Evolutionary conservation across 1,140 invertebrate genomes (phyloP), one percentile per base, ranked within the genome.

Genomic region (Bombus balteatus): DNA sequence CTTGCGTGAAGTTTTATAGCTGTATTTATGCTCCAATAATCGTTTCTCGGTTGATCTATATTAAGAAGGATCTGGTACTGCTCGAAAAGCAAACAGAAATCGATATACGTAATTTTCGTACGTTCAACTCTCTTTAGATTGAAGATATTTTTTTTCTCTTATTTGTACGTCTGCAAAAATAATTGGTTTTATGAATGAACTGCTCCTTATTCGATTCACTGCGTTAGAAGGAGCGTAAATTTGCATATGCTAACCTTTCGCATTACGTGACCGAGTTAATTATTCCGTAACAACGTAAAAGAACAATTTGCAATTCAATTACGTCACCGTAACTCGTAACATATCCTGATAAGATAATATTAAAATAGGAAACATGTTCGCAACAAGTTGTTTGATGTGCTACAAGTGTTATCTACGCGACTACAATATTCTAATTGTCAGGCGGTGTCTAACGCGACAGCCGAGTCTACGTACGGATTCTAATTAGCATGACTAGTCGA

Each of bases 251-350:
- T 65, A 65, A 65, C n/a, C n/a, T 65, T 65, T 65, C 32, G 32
- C 32, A 68, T 68, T 68, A 34, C 70, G 70, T 72, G 70, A 72
- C 70, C 25, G 41, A n/a, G 12, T 41, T 72, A 72, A 72, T 72
- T 72, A 72, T 6, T 18, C 70, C 9, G 39, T 41, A 72, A n/a
- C 39, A 15, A 12, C 39, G 8, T n/a, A n/a, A 39, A n/a, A 43
- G 28, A 53, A 41, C 39, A 3, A 72, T 72, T 72, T 72, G 70
- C 70, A 72, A 72, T 28, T 72, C 70, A 72, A 43, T 72, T 72
- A 43, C 13, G 28, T 72, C 10, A 72, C 39, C 6, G 39, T 72
- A n/a, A 8, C 39, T n/a, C 15, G 28, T 72, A n/a, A 72, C 28
- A 71, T 41, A 41, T 71, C 25, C 70, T 28, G 70, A 72, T 43